Evolutionary conservation across 2,888 invertebrate species (phyloP).

Genomic region (Ochropleura leucogaster): DNA sequence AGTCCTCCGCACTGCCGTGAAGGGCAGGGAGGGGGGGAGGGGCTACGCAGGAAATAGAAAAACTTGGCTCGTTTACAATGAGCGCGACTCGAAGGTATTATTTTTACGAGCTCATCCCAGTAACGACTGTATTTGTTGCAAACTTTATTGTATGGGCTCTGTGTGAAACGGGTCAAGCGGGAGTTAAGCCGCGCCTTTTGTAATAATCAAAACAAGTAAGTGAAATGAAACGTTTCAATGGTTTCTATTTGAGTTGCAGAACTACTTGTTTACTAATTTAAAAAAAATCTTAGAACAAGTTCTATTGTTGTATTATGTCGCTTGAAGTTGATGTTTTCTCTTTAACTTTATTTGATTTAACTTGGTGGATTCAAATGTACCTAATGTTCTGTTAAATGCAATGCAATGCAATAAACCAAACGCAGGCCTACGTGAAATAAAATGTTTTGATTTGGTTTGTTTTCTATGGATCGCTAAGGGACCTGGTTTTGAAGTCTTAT

Average conservation of each 20-base stretch:
- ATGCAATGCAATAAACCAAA: no score
- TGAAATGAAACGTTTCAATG: constrained; percentile 46
- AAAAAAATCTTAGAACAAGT: constrained; percentile 16
- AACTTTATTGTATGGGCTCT: constrained; percentile 67
- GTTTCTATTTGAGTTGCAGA: constrained; percentile 27
- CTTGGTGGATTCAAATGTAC: constrained; percentile 6
- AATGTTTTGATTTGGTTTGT: not conserved
- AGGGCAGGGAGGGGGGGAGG: constrained; percentile 3
- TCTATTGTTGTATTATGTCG: constrained; percentile 17
- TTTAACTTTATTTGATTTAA: constrained; percentile 5
- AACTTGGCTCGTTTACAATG: constrained; percentile 80
- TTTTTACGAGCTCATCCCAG: constrained; percentile 71
- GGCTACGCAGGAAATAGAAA: constrained; percentile 77
- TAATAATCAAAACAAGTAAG: constrained; percentile 59
- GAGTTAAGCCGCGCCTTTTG: constrained; percentile 48
- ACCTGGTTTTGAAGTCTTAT: not conserved
- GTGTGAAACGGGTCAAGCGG: constrained; percentile 64
- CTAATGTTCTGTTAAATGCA: not conserved
- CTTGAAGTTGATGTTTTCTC: constrained; percentile 15
- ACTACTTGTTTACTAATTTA: constrained; percentile 35
- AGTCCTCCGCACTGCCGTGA: not conserved
- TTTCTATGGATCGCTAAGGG: not conserved
- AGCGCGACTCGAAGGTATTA: constrained; percentile 70
- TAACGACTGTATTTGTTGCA: constrained; percentile 73
- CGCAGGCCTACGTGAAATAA: no score